A percentile compares a stretch with the other conserved stretches of the same genome.
phyloP scores from a whole-genome alignment of 2,888 invertebrate genomes.

The Pocota personata region DNA sequence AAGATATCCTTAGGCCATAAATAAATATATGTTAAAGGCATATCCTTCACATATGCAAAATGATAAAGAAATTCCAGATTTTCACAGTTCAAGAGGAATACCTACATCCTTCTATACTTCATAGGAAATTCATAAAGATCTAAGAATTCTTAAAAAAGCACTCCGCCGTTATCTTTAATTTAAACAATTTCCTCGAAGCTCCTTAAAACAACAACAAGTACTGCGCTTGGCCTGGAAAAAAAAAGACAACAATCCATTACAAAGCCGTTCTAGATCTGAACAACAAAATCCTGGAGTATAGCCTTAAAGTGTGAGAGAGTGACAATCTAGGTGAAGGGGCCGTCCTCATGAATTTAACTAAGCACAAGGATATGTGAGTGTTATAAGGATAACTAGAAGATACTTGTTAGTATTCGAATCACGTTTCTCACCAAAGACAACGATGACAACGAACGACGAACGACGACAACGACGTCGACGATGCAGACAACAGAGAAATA shows the following conservation, averaged over 20 bases:
- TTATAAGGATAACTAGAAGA: constrained; percentile 3
- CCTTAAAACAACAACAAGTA: constrained; percentile 23
- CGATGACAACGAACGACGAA: not conserved
- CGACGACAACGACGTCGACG: constrained; percentile 7
- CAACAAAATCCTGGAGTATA: not conserved
- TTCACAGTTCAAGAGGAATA: no score
- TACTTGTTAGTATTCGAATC: constrained; percentile 53
- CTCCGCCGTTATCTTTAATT: not conserved
- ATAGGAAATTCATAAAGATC: not conserved
- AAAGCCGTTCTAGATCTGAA: constrained; percentile 23
- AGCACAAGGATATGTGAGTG: constrained; percentile 27
- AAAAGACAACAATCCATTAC: not conserved
- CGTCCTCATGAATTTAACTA: constrained; percentile 8
- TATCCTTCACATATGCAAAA: no score
- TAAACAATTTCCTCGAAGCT: constrained; percentile 4
- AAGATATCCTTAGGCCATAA: no score
- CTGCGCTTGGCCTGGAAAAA: constrained; percentile 17
- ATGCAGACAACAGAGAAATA: not conserved
- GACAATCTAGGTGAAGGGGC: constrained; percentile 50
- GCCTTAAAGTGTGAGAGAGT: not conserved
- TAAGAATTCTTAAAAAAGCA: not conserved
- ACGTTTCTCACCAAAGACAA: constrained; percentile 37
- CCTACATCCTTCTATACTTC: no score
- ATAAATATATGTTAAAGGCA: no score
- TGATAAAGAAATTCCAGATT: no score